These are phyloP conservation scores for Eolophus roseicapilla DNA, from an alignment of 2,113 vertebrate species.

Conservation along the genomic window DNA sequence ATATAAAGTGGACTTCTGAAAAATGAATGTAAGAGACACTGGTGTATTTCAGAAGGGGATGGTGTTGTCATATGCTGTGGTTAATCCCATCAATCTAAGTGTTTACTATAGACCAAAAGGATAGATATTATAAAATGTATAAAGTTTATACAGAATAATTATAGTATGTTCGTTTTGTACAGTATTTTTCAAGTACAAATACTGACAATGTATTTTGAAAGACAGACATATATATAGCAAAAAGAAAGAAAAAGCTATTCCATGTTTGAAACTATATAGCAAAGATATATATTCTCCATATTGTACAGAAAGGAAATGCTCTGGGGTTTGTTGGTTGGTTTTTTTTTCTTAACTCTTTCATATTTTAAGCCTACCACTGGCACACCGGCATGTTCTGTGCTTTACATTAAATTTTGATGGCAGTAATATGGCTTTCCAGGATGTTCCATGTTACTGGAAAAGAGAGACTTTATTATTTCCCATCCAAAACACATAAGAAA, in stretches of 20 bases:
- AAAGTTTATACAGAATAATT: slow-evolving; percentile 92
- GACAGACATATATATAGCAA: slow-evolving; percentile 83
- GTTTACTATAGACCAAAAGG: slow-evolving; percentile 88
- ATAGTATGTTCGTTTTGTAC: slow-evolving; percentile 88
- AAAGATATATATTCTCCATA: slow-evolving; percentile 80
- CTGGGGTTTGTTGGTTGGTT: slow-evolving; percentile 21
- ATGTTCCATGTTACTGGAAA: slow-evolving; percentile 25
- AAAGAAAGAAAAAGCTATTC: slow-evolving; percentile 76
- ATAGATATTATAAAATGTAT: slow-evolving; percentile 87
- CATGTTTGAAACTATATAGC: slow-evolving; percentile 76
- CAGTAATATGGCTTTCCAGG: slow-evolving; percentile 27
- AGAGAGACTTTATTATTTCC: slow-evolving; percentile 50
- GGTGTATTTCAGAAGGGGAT: slow-evolving; percentile 77
- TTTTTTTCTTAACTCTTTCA: slow-evolving; percentile 14
- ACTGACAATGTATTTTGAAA: slow-evolving; percentile 87
- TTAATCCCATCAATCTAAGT: slow-evolving; percentile 81
- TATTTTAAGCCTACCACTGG: slow-evolving; percentile 71
- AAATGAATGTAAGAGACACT: slow-evolving; percentile 89
- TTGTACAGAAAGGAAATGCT: slow-evolving; percentile 74
- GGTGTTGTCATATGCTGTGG: slow-evolving; percentile 89
- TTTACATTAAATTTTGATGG: slow-evolving; percentile 68
- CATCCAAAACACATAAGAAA: slow-evolving; percentile 51
- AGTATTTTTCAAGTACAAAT: slow-evolving; percentile 93
- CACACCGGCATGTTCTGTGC: slow-evolving; percentile 60
- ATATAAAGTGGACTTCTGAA: slow-evolving; percentile 75